A percentile compares a stretch with the other conserved stretches of the same genome.
Conservation (phyloP, 2,113 vertebrate genomes). For the Takifugu bimaculatus region DNA sequence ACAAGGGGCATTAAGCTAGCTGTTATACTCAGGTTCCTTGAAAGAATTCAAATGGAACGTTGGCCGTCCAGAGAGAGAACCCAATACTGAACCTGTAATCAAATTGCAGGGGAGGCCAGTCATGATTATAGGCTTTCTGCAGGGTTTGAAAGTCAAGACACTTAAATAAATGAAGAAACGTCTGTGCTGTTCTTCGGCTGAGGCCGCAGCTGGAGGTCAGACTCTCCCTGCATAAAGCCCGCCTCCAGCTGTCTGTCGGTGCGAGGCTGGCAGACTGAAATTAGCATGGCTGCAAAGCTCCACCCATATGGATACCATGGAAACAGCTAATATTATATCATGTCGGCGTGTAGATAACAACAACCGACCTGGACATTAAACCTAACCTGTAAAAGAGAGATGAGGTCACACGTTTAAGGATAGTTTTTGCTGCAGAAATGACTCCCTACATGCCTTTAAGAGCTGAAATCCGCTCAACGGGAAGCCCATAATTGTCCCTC, state of each 20-base stretch:
- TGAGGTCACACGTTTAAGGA: too few species aligned
- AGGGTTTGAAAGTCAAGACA: background rate
- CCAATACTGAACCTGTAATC: constrained; percentile 5
- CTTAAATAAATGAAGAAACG: too few species aligned
- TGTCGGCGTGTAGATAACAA: background rate
- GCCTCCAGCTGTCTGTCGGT: too few species aligned
- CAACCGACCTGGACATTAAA: too few species aligned
- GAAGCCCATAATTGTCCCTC: too few species aligned
- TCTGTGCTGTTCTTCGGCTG: too few species aligned
- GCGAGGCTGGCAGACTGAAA: too few species aligned
- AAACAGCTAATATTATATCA: constrained; percentile 4
- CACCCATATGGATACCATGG: background rate
- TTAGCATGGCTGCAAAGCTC: too few species aligned
- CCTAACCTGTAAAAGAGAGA: too few species aligned
- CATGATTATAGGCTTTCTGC: constrained; percentile 7
- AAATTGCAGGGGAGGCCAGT: background rate
- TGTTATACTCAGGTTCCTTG: constrained; percentile 32
- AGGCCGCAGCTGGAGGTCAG: background rate
- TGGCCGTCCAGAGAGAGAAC: constrained; percentile 26
- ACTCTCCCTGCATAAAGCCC: background rate
- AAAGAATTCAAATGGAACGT: constrained; percentile 21
- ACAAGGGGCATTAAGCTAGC: constrained; percentile 19
- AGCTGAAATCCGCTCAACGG: too few species aligned
- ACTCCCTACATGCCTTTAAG: too few species aligned
- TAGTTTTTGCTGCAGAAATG: too few species aligned